Evolutionary conservation across 2,113 vertebrate species (phyloP).

Genomic region (Guaruba guarouba): DNA sequence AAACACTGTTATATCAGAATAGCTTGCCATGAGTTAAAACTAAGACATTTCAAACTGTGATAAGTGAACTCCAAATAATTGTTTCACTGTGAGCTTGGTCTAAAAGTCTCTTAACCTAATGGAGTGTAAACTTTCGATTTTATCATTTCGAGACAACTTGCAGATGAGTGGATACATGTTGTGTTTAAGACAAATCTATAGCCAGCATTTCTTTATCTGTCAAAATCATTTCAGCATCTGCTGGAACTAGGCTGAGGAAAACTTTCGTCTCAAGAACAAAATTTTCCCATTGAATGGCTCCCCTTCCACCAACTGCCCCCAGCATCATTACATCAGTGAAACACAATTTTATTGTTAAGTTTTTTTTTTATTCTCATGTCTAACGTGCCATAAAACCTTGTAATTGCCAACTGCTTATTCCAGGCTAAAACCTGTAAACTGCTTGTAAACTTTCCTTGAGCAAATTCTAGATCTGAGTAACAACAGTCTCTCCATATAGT

Average conservation of each 20-base stretch:
- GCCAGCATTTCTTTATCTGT: neutral
- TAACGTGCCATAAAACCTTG: neutral
- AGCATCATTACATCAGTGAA: neutral
- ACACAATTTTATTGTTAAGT: neutral
- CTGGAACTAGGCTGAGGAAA: neutral
- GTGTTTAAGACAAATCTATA: slow-evolving; percentile 1
- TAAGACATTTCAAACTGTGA: neutral
- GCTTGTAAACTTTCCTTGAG: neutral
- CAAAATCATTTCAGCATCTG: slow-evolving; percentile 11
- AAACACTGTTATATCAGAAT: neutral
- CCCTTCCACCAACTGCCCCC: neutral
- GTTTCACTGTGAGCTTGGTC: neutral
- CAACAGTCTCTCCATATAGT: neutral
- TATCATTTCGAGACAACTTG: slow-evolving; percentile 1
- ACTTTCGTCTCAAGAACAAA: neutral
- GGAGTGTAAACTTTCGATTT: neutral
- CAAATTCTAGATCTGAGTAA: neutral
- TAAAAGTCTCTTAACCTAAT: slow-evolving; percentile 15
- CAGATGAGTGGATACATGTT: neutral
- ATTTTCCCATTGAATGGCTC: neutral
- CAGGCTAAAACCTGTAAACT: neutral
- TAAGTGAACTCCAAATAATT: slow-evolving; percentile 1
- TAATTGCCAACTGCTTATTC: neutral
- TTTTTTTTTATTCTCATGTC: neutral
- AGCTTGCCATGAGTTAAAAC: neutral